Percentiles rank a stretch among this genome's conserved stretches.
Evolutionary conservation across 2,888 invertebrate species (phyloP).

Genomic region (Xestobium rufovillosum): DNA sequence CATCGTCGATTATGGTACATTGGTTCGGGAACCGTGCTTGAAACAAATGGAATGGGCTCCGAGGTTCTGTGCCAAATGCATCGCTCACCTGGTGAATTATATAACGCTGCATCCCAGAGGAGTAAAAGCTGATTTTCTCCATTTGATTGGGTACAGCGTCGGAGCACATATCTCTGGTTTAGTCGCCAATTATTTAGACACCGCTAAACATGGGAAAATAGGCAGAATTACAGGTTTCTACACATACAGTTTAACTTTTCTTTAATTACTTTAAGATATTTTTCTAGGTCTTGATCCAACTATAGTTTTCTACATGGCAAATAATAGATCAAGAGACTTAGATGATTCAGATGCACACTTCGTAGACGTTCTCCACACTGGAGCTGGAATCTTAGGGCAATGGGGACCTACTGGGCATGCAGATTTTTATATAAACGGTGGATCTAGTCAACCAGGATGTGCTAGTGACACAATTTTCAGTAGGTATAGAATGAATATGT

Average conservation of each 20-base stretch:
- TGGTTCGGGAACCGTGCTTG: slow-evolving; percentile 76
- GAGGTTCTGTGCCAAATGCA: slow-evolving; percentile 55
- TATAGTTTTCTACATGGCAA: slow-evolving; percentile 77
- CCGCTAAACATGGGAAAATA: slow-evolving; percentile 66
- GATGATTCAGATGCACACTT: slow-evolving; percentile 76
- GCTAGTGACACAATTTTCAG: slow-evolving; percentile 74
- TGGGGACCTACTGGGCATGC: slow-evolving; percentile 87
- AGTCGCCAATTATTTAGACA: slow-evolving; percentile 70
- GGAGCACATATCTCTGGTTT: slow-evolving; percentile 81
- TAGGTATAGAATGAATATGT: too few species aligned
- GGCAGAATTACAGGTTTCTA: slow-evolving; percentile 77
- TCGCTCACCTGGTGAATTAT: slow-evolving; percentile 73
- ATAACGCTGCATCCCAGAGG: slow-evolving; percentile 71
- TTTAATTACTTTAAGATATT: slow-evolving; percentile 4
- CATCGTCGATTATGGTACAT: slow-evolving; percentile 74
- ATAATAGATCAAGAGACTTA: slow-evolving; percentile 70
- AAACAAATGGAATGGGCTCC: slow-evolving; percentile 49
- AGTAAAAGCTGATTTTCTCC: slow-evolving; percentile 64
- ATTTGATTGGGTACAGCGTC: slow-evolving; percentile 80
- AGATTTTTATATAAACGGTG: slow-evolving; percentile 83
- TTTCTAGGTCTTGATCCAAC: slow-evolving; percentile 71
- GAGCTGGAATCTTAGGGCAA: slow-evolving; percentile 80
- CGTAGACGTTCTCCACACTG: slow-evolving; percentile 77
- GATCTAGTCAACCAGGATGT: slow-evolving; percentile 82
- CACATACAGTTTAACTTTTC: slow-evolving; percentile 5